A percentile compares a stretch with the other conserved stretches of the same genome.
These are phyloP conservation scores for Drosophila leontia DNA, from an alignment of 1,140 invertebrate genomes.

Conservation along the genomic window DNA sequence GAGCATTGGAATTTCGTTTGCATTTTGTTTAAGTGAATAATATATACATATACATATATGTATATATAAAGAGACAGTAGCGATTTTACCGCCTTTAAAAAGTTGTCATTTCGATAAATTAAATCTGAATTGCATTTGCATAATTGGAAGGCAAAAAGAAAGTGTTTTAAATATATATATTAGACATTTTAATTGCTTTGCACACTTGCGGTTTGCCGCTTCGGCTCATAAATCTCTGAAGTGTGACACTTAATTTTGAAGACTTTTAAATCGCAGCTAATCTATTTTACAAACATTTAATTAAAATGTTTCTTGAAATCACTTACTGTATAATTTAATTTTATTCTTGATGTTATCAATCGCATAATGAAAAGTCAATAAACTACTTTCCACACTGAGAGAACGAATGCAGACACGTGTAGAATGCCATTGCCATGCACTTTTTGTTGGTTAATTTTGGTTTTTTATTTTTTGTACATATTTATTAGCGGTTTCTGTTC, in stretches of 20 bases:
- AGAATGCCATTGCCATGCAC: slow-evolving; percentile 7
- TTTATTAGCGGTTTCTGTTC: slow-evolving; percentile 32
- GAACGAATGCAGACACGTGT: slow-evolving; percentile 38
- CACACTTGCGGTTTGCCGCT: slow-evolving; percentile 15
- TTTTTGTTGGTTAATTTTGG: slow-evolving; percentile 1
- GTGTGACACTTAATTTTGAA: slow-evolving; percentile 22
- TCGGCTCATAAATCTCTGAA: slow-evolving; percentile 29
- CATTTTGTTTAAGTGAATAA: slow-evolving; percentile 32
- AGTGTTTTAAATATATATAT: slow-evolving; percentile 11
- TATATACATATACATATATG: neutral
- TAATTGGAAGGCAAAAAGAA: slow-evolving; percentile 17
- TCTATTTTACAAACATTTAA: slow-evolving; percentile 7
- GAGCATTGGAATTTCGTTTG: slow-evolving; percentile 53
- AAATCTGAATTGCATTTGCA: slow-evolving; percentile 45
- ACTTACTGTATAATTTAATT: slow-evolving; percentile 50
- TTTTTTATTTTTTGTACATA: slow-evolving; percentile 15
- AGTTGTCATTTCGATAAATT: slow-evolving; percentile 2
- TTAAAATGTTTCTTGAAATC: slow-evolving; percentile 28
- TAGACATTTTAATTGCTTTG: slow-evolving; percentile 27
- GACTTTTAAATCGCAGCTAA: slow-evolving; percentile 8
- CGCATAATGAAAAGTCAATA: slow-evolving; percentile 60
- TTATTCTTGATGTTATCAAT: neutral
- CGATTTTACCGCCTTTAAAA: slow-evolving; percentile 36
- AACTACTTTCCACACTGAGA: slow-evolving; percentile 34
- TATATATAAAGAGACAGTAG: neutral